Evolutionary conservation across 2,888 invertebrate species (phyloP), one percentile per base, ranked within the genome.

Genomic region (Caenorhabditis angaria): DNA sequence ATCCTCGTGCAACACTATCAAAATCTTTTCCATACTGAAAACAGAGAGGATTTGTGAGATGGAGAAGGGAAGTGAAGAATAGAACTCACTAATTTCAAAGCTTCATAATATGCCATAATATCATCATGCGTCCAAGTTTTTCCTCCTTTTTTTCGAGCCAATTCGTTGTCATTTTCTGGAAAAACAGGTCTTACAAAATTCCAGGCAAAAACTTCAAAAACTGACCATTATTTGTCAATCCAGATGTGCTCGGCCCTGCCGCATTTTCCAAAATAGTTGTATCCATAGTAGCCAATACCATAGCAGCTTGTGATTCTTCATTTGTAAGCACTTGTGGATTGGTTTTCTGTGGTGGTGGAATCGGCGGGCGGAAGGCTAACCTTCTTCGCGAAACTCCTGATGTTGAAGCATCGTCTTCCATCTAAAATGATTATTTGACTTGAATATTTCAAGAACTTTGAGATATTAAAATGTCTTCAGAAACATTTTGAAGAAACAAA

Each of bases 1-100:
- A 76, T 20, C 59, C 65, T 53, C 71, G 70, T 25, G 74, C 69
- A 2, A 83, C 69, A 0, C 68, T 65, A n/a, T 85, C 83, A 35
- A 82, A 85, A 56, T 83, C 83, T 71, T 84, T 84, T 10, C 85
- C 85, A 55, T 82, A 65, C 85, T 83, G 56, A 54, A 77, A 68
- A 50, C 14, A 10, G n/a, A n/a, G n/a, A n/a, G n/a, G n/a, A n/a
- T n/a, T n/a, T n/a, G n/a, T 24, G 25, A 22, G 8, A 18, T 20
- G 25, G 28, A 20, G 18, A 41, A 41, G 6, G 32, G 32, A 8
- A 32, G 32, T 18, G 18, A 41, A 12, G 41, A 12, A 18, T 12
- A 50, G 12, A 24, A 18, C 60, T 67, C 20, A 76, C 78, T 22
- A 65, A 18, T 65, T 78, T 78, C 20, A 78, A 32, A 6, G 67